These are phyloP conservation scores for Pammene aurita DNA, from an alignment of 2,888 invertebrate species.

Conservation along the genomic window DNA sequence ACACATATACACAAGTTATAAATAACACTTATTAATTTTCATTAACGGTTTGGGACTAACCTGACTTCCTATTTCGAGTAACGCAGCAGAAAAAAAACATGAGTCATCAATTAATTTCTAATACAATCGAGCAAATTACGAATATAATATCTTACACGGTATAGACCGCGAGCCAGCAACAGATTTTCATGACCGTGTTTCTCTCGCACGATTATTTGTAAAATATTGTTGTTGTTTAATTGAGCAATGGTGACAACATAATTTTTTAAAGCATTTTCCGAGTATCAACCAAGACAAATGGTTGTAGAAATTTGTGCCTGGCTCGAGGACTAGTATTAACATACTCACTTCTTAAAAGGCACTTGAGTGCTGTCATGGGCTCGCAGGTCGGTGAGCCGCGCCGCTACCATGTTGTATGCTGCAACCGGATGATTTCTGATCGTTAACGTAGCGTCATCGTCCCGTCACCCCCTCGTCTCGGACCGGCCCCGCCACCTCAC, in stretches of 20 bases:
- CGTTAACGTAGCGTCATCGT: slow-evolving; percentile 75
- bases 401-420: slow-evolving; percentile 99
- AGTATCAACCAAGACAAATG: too few species aligned
- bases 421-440: slow-evolving; percentile 89
- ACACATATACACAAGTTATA: too few species aligned
- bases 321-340: too few species aligned
- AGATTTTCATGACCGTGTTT: too few species aligned
- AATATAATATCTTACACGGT: too few species aligned
- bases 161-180: too few species aligned
- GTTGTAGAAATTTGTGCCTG: too few species aligned
- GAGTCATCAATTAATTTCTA: slow-evolving; percentile 3
- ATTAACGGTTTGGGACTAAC: slow-evolving; percentile 54
- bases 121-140: neutral
- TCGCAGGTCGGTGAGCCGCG: slow-evolving; percentile 96
- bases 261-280: too few species aligned
- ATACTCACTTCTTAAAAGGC: slow-evolving; percentile 98
- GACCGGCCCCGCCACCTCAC: slow-evolving; percentile 48
- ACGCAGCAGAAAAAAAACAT: slow-evolving; percentile 52
- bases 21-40: neutral
- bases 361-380: slow-evolving; percentile 98
- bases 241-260: too few species aligned
- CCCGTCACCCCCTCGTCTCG: slow-evolving; percentile 51
- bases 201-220: too few species aligned
- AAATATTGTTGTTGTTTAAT: too few species aligned
- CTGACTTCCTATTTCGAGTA: slow-evolving; percentile 71